Conservation (phyloP, 64 coral and sea anemone genomes). For the Montipora cactus region DNA sequence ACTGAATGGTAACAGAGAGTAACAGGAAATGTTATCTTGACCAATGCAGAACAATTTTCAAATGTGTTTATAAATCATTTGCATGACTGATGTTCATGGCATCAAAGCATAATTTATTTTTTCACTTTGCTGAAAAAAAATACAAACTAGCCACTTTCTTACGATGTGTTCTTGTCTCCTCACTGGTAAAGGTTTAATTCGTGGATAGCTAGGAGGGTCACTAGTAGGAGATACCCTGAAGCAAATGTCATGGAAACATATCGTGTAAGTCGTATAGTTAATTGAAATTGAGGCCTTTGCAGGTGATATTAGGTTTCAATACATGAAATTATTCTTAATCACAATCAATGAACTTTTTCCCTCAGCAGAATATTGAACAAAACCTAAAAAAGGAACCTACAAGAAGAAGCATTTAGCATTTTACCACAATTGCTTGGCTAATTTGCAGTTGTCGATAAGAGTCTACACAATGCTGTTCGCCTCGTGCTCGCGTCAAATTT, state of each 20-base stretch:
- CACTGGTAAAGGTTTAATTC: conserved; percentile 48
- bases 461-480: too few species aligned
- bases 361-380: too few species aligned
- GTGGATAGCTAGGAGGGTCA: conserved; percentile 52
- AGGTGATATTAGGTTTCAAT: too few species aligned
- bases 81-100: not conserved
- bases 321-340: too few species aligned
- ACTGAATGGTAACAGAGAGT: not conserved
- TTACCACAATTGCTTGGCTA: too few species aligned
- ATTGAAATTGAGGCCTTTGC: not conserved
- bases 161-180: not conserved
- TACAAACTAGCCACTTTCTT: not conserved
- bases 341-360: too few species aligned
- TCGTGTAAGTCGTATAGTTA: too few species aligned
- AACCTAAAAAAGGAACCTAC: too few species aligned
- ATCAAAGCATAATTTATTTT: not conserved
- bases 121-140: not conserved
- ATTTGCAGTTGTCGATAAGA: too few species aligned
- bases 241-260: conserved; percentile 73
- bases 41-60: not conserved
- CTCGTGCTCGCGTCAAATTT: too few species aligned
- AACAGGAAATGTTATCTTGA: not conserved
- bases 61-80: not conserved
- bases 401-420: too few species aligned
- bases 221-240: conserved; percentile 53